Base-by-base conservation (phyloP, 2,888 invertebrate genomes). In the Ophion ellenae region DNA sequence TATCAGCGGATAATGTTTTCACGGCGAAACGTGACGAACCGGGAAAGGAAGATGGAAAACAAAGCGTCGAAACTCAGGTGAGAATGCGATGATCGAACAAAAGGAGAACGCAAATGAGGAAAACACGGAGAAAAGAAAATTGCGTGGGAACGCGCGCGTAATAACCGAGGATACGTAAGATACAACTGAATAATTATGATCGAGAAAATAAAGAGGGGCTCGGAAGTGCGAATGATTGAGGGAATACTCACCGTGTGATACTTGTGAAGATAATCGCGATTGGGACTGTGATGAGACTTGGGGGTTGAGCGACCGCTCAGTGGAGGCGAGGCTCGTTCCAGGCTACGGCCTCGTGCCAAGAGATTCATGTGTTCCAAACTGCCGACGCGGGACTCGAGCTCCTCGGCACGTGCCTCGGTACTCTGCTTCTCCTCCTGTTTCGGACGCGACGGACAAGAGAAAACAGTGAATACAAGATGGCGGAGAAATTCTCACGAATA, bases 391-490 rank as follows among this genome's bases (percentile, higher is more conserved):
- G 98, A 99, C 94, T 99, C 99, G 87, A 99, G 95, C 94, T 99
- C 99, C 95, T 99, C 99, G 0, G 99, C 99, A 69, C 99, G 95
- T 6, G 99, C 98, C 94, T 99, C 99, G 0, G 99, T 98, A 94
- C 96, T 98, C 94, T 98, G 98, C 94, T 99, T 99, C 95, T 99
- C 99, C 95, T 99, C 99, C 95, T 99, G 97, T 81, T 57, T 66
- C 17, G 10, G 20, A 53, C 69, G 47, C 9, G 40, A 69, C 40
- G 53, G 53, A 14, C 5, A 17, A 53, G 5, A 53, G 1, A 17
- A 17, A 53, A 53, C 17, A 14, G 53, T 53, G 17, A 53, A 53
- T 17, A 53, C 14, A 53, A 11, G 14, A 53, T 53, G 53, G 17
- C 53, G 17, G 53, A 17, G 47, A 47, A 47, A 47, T 47, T 47